These are phyloP conservation scores for Sitobion miscanthi DNA, from an alignment of 1,140 invertebrate species.

Conservation along the genomic window DNA sequence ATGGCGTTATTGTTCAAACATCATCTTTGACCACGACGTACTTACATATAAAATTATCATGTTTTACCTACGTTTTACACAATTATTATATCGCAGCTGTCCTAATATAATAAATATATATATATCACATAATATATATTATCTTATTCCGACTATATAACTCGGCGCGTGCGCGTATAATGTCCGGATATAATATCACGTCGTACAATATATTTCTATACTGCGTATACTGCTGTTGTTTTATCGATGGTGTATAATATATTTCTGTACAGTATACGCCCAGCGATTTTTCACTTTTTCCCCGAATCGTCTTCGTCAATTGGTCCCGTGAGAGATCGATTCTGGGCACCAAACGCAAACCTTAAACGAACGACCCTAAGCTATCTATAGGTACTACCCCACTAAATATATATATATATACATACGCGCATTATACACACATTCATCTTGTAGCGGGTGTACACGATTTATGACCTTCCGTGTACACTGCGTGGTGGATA, in stretches of 20 bases:
- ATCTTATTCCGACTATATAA: not conserved
- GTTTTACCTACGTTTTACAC: not conserved
- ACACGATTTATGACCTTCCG: conserved; percentile 26
- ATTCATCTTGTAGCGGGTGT: conserved; percentile 47
- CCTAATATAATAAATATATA: not conserved
- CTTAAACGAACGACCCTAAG: conserved; percentile 30
- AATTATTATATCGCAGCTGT: not conserved
- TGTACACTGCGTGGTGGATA: not conserved
- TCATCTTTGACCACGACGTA: not conserved
- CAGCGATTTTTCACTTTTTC: conserved; percentile 54
- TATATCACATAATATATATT: too few relatives aligned
- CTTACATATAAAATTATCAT: not conserved
- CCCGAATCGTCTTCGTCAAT: conserved; percentile 30
- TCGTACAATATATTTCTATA: not conserved
- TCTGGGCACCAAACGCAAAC: not conserved
- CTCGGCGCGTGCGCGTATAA: not conserved
- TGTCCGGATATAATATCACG: not conserved
- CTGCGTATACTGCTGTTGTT: not conserved
- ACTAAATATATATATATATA: not conserved
- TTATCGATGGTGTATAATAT: not conserved
- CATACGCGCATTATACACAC: not conserved
- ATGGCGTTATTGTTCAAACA: not conserved
- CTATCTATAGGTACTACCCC: not conserved
- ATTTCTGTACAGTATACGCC: conserved; percentile 6
- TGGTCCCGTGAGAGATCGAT: conserved; percentile 23